These are phyloP conservation scores for Perodicticus potto DNA, from an alignment of 2,797 vertebrate species.

Conservation along the genomic window DNA sequence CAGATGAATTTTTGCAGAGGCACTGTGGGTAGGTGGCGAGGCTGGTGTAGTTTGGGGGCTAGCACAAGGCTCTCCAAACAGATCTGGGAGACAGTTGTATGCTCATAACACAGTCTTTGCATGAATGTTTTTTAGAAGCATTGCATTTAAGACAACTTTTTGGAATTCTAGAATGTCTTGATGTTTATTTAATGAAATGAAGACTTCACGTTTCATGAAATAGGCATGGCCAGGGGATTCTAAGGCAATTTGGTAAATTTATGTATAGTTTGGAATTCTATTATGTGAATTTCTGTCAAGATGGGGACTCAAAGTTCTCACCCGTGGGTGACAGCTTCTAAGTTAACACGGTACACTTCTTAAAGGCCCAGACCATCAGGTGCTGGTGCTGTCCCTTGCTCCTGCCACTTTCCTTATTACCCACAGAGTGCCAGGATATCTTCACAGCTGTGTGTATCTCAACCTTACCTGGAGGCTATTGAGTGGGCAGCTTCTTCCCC, in stretches of 20 bases:
- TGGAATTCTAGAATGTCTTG: neutral
- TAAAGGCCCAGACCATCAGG: neutral
- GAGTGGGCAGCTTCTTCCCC: neutral
- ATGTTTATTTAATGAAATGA: slow-evolving; percentile 25
- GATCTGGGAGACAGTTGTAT: neutral
- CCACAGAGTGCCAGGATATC: neutral
- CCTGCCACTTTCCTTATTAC: neutral
- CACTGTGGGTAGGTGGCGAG: neutral
- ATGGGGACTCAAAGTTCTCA: neutral
- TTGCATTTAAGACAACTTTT: neutral
- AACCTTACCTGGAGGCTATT: neutral
- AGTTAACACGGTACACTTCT: neutral
- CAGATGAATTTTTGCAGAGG: neutral
- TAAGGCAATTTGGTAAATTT: neutral
- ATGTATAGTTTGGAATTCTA: neutral
- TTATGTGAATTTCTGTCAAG: neutral
- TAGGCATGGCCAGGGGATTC: neutral
- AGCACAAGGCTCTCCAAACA: neutral
- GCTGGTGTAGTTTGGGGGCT: neutral
- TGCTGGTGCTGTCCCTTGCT: neutral
- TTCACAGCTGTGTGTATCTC: neutral
- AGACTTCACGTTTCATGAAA: slow-evolving; percentile 37
- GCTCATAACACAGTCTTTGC: neutral
- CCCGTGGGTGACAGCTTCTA: neutral
- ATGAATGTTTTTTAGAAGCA: neutral